A percentile compares a stretch with the other conserved stretches of the same genome.
Conservation (phyloP, 2,888 invertebrate species). For the Drosophila fulvimacula region DNA sequence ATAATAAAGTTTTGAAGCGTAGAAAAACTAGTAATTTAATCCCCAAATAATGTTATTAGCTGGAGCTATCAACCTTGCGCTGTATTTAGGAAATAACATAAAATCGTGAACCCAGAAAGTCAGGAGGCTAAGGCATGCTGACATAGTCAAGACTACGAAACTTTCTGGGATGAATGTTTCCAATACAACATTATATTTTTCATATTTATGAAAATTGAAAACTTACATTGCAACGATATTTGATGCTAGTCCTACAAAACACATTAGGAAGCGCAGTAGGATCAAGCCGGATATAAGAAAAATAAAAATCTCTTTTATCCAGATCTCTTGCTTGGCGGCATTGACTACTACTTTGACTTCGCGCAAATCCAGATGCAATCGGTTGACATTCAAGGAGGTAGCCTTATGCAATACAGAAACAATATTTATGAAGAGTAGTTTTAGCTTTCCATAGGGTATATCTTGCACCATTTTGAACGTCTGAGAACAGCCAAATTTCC, state of each 20-base stretch:
- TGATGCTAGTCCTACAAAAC: constrained; percentile 78
- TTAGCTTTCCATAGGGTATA: constrained; percentile 53
- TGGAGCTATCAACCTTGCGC: not conserved
- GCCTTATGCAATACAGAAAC: constrained; percentile 76
- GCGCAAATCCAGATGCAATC: constrained; percentile 67
- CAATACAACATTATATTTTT: not conserved
- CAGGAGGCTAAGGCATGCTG: not conserved
- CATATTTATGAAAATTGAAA: not conserved
- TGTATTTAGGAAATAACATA: not conserved
- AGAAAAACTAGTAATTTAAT: not conserved
- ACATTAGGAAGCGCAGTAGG: constrained; percentile 73
- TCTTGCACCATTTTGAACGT: constrained; percentile 41
- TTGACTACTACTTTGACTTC: constrained; percentile 60
- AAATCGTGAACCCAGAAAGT: not conserved
- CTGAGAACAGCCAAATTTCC: constrained; percentile 5
- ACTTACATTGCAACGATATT: constrained; percentile 82
- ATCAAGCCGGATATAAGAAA: constrained; percentile 72
- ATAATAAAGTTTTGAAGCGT: not conserved
- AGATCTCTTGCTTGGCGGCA: constrained; percentile 45
- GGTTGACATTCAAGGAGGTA: constrained; percentile 71
- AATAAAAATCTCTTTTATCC: constrained; percentile 67
- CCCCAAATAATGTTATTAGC: not conserved
- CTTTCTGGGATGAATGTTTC: not conserved
- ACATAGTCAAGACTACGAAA: not conserved
- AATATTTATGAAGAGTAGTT: constrained; percentile 77